These are phyloP conservation scores for Steatornis caripensis DNA, from an alignment of 2,113 vertebrate species.

Conservation along the genomic window DNA sequence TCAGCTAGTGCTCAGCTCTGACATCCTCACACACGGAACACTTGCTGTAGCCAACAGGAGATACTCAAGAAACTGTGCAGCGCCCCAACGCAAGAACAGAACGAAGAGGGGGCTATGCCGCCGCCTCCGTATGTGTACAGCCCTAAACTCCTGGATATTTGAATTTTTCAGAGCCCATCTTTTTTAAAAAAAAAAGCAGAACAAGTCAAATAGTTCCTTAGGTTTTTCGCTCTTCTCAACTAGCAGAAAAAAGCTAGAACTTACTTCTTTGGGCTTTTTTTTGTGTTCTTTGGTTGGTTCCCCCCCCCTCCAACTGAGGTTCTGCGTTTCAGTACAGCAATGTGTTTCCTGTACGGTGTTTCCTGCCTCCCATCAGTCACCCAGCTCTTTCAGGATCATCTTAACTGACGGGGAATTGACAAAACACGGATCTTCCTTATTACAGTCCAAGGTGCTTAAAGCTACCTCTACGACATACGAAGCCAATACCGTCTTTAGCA, in stretches of 20 bases:
- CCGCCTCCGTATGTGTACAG: no score
- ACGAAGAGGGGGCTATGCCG: accelerated
- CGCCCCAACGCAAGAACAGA: neutral
- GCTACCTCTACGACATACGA: neutral
- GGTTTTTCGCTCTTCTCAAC: neutral
- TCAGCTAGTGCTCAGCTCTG: neutral
- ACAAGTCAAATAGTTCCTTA: neutral
- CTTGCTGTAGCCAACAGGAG: neutral
- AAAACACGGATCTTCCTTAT: neutral
- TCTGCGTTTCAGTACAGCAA: neutral
- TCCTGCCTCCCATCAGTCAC: neutral
- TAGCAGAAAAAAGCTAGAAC: neutral
- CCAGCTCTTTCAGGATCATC: neutral
- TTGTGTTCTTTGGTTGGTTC: neutral
- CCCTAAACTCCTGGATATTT: neutral
- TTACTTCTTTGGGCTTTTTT: neutral
- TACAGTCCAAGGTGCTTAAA: neutral
- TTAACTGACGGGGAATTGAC: neutral
- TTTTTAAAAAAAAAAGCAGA: neutral
- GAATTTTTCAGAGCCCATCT: neutral
- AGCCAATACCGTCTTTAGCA: neutral
- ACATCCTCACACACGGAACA: neutral
- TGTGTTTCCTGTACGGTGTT: neutral
- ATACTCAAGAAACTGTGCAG: neutral
- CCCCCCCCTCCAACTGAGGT: neutral